Evolutionary conservation across 1,140 invertebrate species (phyloP), one percentile per base, ranked within the genome.

Genomic region (Agrilus planipennis): DNA sequence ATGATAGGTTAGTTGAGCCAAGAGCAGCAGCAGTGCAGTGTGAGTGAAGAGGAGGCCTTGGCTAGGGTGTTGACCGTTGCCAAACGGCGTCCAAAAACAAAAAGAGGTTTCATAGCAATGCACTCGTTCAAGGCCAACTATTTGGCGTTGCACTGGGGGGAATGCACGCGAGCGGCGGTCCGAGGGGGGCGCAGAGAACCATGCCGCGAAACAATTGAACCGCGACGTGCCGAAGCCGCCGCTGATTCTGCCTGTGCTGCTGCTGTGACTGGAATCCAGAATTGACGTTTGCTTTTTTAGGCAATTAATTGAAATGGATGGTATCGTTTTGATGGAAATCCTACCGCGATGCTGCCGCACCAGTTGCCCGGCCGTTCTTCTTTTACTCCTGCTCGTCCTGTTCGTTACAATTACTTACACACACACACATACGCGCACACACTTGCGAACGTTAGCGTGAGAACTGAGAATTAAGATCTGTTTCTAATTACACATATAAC

Each of bases 101-200:
- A 58, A 58, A 59, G 53, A 55, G 44, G 44, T 45, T 49, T 46
- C 46, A 55, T 57, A 60, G 57, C 57, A 60, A 60, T 60, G 57
- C 57, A 60, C 57, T 60, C 57, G 55, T 58, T 60, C 57, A 60
- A 60, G 57, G 57, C 54, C 55, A 58, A 52, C 53, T 59, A 50
- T 59, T 57, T 52, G 54, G 54, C 50, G 55, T 43, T 51, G 42
- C 16, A 51, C 39, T 45, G 39, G 42, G 50, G 48, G 47, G 52
- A 50, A 52, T 50, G 46, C 44, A 47, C 45, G 28, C 39, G 39
- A 39, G 30, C 38, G 34, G 16, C 5, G 39, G 27, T 9, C 22
- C 31, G 46, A 45, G 46, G 19, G 39, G 12, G 10, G 30, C 30
- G 34, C 21, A 38, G 28, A 25, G 48, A 40, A 47, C 48, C 32